These are phyloP conservation scores for Ormyrus pomaceus DNA, from an alignment of 2,888 invertebrate genomes.

Conservation along the genomic window DNA sequence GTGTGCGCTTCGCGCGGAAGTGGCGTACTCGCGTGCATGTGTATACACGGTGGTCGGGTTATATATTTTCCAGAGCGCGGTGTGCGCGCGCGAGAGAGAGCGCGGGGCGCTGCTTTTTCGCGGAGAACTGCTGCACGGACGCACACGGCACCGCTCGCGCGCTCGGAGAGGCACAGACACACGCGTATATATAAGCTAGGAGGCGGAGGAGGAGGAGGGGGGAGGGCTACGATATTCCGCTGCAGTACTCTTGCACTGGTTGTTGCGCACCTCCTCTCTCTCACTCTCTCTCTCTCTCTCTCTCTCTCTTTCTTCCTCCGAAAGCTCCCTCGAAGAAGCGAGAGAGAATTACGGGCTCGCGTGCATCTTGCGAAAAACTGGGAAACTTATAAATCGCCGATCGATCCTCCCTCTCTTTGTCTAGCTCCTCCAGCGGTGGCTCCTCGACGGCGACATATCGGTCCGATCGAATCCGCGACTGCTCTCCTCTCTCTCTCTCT, in stretches of 20 bases:
- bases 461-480: conserved; percentile 37
- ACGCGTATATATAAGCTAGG: not conserved
- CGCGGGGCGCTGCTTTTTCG: conserved; percentile 26
- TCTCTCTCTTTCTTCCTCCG: conserved; percentile 4
- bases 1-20: too few species aligned
- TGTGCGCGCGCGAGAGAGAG: not conserved
- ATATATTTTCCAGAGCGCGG: too few species aligned
- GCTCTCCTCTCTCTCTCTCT: not conserved
- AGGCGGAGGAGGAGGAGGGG: not conserved
- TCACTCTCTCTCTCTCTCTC: not conserved
- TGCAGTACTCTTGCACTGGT: conserved; percentile 41
- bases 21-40: too few species aligned
- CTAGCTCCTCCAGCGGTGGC: conserved; percentile 34
- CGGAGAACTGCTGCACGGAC: not conserved
- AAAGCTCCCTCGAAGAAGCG: not conserved
- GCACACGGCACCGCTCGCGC: not conserved
- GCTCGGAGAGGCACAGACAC: not conserved
- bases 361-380: not conserved
- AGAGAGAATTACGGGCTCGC: not conserved
- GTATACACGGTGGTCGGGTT: too few species aligned
- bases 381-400: not conserved
- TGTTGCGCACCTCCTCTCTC: conserved; percentile 17
- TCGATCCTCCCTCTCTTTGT: conserved; percentile 37
- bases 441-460: conserved; percentile 46
- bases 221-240: not conserved